Percentiles rank a stretch among this genome's conserved stretches.
phyloP scores from a whole-genome alignment of 2,888 invertebrate species.

The Athripsodes cinereus region DNA sequence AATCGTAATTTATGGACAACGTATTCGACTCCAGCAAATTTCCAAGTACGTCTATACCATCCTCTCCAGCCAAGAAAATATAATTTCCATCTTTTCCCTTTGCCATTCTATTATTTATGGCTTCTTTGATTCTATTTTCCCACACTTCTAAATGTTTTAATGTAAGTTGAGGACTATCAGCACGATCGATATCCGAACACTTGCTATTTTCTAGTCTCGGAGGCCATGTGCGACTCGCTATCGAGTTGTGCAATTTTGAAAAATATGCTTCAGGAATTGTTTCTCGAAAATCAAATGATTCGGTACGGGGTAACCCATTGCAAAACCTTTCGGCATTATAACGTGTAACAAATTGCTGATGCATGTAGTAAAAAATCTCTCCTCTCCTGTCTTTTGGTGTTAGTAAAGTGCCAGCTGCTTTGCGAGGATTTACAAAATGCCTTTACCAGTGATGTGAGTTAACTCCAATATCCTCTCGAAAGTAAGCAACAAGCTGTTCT shows the following conservation, averaged over 20 bases:
- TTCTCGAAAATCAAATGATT: constrained; percentile 11
- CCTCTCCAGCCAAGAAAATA: background rate
- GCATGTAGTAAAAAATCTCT: constrained; percentile 63
- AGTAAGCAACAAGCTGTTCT: constrained; percentile 76
- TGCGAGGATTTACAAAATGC: constrained; percentile 84
- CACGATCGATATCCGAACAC: constrained; percentile 50
- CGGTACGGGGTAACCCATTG: constrained; percentile 6
- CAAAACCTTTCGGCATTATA: constrained; percentile 24
- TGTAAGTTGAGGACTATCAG: constrained; percentile 29
- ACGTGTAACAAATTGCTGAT: constrained; percentile 56
- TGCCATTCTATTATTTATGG: background rate
- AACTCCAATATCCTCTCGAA: constrained; percentile 77
- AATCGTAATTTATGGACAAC: background rate
- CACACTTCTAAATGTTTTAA: background rate
- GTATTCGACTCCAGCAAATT: background rate
- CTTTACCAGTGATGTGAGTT: constrained; percentile 90
- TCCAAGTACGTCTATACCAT: background rate
- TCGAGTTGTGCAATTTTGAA: constrained; percentile 61
- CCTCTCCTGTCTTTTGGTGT: constrained; percentile 57
- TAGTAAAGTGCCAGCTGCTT: constrained; percentile 36
- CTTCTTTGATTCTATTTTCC: background rate
- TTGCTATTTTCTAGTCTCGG: constrained; percentile 49
- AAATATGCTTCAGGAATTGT: constrained; percentile 45
- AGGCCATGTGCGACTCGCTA: constrained; percentile 60
- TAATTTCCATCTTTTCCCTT: background rate